These are phyloP conservation scores for Cynopterus brachyotis DNA, from an alignment of 2,113 vertebrate species.

Conservation along the genomic window DNA sequence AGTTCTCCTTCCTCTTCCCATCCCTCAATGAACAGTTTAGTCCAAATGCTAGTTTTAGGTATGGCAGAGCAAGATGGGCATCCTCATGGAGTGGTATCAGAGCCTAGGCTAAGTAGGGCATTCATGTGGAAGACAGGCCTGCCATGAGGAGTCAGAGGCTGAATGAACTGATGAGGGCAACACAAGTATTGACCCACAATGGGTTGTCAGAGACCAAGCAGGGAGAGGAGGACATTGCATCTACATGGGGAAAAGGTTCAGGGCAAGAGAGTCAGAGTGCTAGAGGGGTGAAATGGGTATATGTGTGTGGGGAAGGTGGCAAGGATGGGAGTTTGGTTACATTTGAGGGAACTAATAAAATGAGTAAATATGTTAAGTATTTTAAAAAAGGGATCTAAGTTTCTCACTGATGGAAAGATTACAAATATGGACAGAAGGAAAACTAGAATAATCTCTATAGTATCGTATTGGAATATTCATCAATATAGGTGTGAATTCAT, in stretches of 20 bases:
- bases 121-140: neutral
- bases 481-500: neutral
- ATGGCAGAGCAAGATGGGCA: neutral
- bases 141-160: neutral
- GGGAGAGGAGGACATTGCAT: neutral
- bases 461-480: neutral
- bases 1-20: neutral
- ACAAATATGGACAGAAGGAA: conserved; percentile 37
- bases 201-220: neutral
- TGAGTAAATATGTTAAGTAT: neutral
- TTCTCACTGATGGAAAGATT: conserved; percentile 24
- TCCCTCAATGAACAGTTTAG: neutral
- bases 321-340: neutral
- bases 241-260: neutral
- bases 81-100: rapidly evolving
- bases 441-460: neutral
- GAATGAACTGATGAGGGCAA: neutral
- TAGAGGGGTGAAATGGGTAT: neutral
- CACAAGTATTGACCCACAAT: neutral
- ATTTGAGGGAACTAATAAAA: neutral
- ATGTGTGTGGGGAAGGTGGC: neutral
- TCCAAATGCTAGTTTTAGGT: neutral
- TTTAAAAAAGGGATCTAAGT: neutral
- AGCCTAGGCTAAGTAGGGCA: neutral
- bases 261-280: neutral